Evolutionary conservation across 2,888 invertebrate genomes (phyloP).

Genomic region (Neoascia interrupta): DNA sequence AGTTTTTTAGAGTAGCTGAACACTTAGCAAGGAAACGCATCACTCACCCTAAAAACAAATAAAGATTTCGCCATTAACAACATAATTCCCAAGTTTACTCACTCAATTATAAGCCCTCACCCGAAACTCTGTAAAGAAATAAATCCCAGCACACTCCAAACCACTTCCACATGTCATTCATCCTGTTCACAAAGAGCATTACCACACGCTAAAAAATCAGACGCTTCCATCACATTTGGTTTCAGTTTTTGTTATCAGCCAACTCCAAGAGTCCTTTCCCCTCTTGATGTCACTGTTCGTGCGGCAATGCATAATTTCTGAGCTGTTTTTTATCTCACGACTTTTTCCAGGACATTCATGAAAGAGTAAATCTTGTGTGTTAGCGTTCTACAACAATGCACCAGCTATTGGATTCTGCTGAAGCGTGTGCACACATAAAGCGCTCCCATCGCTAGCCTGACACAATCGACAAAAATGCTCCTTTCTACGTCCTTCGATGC

Average conservation of each 20-base stretch:
- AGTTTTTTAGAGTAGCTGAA: too few relatives aligned
- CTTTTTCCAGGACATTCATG: slow-evolving; percentile 29
- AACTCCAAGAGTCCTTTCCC: slow-evolving; percentile 10
- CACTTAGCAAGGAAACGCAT: too few relatives aligned
- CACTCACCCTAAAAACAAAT: too few relatives aligned
- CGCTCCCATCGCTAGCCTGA: background rate
- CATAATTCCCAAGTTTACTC: slow-evolving; percentile 28
- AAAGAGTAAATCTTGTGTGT: slow-evolving; percentile 17
- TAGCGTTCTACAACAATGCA: slow-evolving; percentile 9
- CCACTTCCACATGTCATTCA: slow-evolving; percentile 18
- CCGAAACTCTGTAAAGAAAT: slow-evolving; percentile 2
- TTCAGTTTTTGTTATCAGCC: slow-evolving; percentile 26
- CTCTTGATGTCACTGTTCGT: background rate
- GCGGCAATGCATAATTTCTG: slow-evolving; percentile 29
- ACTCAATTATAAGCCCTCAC: slow-evolving; percentile 34
- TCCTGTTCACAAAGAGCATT: background rate
- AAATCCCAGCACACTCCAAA: slow-evolving; percentile 4
- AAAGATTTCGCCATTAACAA: too few relatives aligned
- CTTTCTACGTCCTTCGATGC: slow-evolving; percentile 5
- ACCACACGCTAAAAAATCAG: slow-evolving; percentile 33
- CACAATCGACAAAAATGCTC: background rate
- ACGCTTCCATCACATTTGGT: slow-evolving; percentile 27
- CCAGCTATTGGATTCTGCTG: slow-evolving; percentile 27
- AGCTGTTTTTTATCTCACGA: slow-evolving; percentile 52
- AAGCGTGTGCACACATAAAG: slow-evolving; percentile 62